These are phyloP conservation scores for Eulithis testata DNA, from an alignment of 2,888 invertebrate species.

Conservation along the genomic window DNA sequence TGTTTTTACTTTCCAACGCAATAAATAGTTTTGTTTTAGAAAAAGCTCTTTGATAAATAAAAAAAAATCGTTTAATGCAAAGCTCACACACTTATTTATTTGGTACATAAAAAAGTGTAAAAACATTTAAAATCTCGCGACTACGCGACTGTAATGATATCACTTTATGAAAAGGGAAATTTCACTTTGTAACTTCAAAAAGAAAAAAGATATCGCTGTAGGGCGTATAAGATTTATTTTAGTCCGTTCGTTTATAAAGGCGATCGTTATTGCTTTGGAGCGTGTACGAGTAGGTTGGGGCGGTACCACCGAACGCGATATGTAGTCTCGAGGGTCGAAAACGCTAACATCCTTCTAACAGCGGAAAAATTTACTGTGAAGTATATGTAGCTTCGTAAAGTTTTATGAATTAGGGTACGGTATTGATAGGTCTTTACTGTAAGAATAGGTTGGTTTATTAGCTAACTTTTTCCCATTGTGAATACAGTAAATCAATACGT, in stretches of 20 bases:
- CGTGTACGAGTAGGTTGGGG: conserved; percentile 9
- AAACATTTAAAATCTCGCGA: no score
- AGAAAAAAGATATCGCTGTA: conserved; percentile 1
- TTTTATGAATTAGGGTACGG: conserved; percentile 44
- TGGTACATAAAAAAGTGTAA: no score
- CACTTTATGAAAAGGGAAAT: no score
- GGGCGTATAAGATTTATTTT: conserved; percentile 13
- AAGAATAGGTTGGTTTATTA: neutral
- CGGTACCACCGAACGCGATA: conserved; percentile 4
- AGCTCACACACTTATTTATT: no score
- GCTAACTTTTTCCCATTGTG: no score
- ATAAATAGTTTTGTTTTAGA: no score
- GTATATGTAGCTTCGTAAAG: conserved; percentile 41
- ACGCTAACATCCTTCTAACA: conserved; percentile 41
- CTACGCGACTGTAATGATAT: no score
- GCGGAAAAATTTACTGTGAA: conserved; percentile 35
- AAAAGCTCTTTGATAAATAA: no score
- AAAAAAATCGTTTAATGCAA: neutral
- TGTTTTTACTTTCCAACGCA: no score
- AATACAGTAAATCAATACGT: no score
- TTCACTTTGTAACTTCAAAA: neutral
- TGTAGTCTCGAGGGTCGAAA: conserved; percentile 38
- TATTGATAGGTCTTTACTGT: conserved; percentile 38
- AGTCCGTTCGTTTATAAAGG: conserved; percentile 10
- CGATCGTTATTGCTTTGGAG: conserved; percentile 16